Percentiles rank a stretch among this genome's conserved stretches.
These are phyloP conservation scores for Dorcus hopei DNA, from an alignment of 2,888 invertebrate genomes.

Conservation along the genomic window DNA sequence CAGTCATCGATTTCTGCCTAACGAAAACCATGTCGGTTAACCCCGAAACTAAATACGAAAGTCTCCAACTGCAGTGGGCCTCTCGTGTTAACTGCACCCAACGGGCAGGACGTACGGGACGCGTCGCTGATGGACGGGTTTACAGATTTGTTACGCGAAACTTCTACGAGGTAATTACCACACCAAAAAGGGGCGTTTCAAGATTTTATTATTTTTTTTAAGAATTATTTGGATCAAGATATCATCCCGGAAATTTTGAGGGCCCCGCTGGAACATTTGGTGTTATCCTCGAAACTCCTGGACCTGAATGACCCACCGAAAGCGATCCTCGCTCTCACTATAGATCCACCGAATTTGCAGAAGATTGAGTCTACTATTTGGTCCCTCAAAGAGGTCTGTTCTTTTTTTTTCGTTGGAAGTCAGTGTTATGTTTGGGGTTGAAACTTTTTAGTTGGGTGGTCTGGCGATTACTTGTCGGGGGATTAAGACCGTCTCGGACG, in stretches of 20 bases:
- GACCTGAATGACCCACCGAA: slow-evolving; percentile 76
- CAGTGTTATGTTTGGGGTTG: neutral
- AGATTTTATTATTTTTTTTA: slow-evolving; percentile 28
- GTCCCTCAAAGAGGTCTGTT: slow-evolving; percentile 72
- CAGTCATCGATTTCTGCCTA: slow-evolving; percentile 92
- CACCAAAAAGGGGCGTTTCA: neutral
- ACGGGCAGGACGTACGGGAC: slow-evolving; percentile 86
- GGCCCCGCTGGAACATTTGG: slow-evolving; percentile 75
- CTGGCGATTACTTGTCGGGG: slow-evolving; percentile 59
- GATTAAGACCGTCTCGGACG: slow-evolving; percentile 56
- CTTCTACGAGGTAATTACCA: slow-evolving; percentile 59
- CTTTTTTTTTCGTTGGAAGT: neutral
- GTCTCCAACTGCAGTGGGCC: slow-evolving; percentile 81
- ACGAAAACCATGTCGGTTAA: slow-evolving; percentile 80
- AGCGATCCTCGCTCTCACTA: slow-evolving; percentile 75
- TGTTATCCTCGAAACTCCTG: slow-evolving; percentile 77
- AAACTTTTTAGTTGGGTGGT: slow-evolving; percentile 66
- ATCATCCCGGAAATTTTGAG: slow-evolving; percentile 73
- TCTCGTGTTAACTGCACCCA: slow-evolving; percentile 87
- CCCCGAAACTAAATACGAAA: slow-evolving; percentile 71
- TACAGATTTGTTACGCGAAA: slow-evolving; percentile 71
- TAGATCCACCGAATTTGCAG: slow-evolving; percentile 81
- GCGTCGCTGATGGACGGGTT: slow-evolving; percentile 80
- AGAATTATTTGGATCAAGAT: slow-evolving; percentile 54
- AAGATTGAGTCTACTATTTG: slow-evolving; percentile 80